phyloP scores from a whole-genome alignment of 2,888 invertebrate species.

The Drosophila borealis region DNA sequence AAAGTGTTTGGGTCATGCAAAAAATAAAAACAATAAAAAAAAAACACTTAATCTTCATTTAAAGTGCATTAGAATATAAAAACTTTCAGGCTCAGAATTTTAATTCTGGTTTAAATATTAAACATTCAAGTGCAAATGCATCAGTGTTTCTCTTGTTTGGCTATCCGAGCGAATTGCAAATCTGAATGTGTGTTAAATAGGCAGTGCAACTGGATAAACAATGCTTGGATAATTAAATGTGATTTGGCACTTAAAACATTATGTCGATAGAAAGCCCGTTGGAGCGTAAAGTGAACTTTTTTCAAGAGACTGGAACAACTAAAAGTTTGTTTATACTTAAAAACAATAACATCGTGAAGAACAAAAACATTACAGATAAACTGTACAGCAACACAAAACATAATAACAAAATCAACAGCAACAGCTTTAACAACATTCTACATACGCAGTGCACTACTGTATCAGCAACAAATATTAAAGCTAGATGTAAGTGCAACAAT shows the following conservation, averaged over 20 bases:
- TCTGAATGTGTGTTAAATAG: constrained; percentile 1
- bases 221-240: constrained; percentile 28
- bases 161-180: constrained; percentile 13
- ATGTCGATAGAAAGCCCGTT: constrained; percentile 83
- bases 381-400: constrained; percentile 34
- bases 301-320: constrained; percentile 72
- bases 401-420: constrained; percentile 13
- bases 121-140: constrained; percentile 6
- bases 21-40: background rate
- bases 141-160: constrained; percentile 3
- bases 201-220: constrained; percentile 10
- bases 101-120: constrained; percentile 1
- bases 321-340: constrained; percentile 58
- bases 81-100: background rate
- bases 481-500: constrained; percentile 62
- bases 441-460: constrained; percentile 37
- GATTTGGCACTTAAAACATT: constrained; percentile 59
- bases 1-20: constrained; percentile 28
- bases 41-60: background rate
- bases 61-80: background rate
- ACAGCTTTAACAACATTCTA: constrained; percentile 19
- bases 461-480: constrained; percentile 34
- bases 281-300: constrained; percentile 81
- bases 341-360: constrained; percentile 34
- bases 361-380: constrained; percentile 51